phyloP scores from a whole-genome alignment of 1,140 invertebrate genomes.

The Steinernema feltiae region DNA sequence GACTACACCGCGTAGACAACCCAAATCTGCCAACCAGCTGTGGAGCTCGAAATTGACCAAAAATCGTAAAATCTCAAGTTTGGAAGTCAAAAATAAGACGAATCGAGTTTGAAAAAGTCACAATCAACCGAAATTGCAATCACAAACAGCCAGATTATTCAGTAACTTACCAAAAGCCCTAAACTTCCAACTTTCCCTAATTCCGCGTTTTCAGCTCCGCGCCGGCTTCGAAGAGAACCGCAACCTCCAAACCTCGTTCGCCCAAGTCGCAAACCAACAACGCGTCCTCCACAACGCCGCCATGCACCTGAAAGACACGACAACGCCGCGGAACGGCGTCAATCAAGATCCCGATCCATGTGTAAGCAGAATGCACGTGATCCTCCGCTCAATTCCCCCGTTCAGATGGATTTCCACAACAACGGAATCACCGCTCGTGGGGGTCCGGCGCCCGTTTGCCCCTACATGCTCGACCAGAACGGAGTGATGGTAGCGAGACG shows the following conservation, averaged over 20 bases:
- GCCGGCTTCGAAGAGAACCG: slow-evolving; percentile 25
- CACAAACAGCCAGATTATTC: too few relatives aligned
- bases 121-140: too few relatives aligned
- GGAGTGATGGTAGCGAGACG: background rate
- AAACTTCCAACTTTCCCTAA: too few relatives aligned
- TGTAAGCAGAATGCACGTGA: background rate
- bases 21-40: too few relatives aligned
- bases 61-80: too few relatives aligned
- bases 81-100: too few relatives aligned
- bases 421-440: background rate
- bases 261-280: background rate
- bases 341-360: background rate
- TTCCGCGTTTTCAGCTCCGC: slow-evolving; percentile 23
- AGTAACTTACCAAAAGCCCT: too few relatives aligned
- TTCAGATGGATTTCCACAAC: background rate
- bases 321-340: background rate
- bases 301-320: background rate
- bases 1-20: too few relatives aligned
- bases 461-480: slow-evolving; percentile 10
- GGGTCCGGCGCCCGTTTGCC: background rate
- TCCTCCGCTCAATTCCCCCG: background rate
- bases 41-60: too few relatives aligned
- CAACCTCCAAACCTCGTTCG: background rate
- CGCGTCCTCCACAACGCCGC: slow-evolving; percentile 2
- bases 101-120: too few relatives aligned